A percentile compares a stretch with the other conserved stretches of the same genome.
Conservation (phyloP, 2,888 invertebrate genomes). For the Choreutis nemorana region DNA sequence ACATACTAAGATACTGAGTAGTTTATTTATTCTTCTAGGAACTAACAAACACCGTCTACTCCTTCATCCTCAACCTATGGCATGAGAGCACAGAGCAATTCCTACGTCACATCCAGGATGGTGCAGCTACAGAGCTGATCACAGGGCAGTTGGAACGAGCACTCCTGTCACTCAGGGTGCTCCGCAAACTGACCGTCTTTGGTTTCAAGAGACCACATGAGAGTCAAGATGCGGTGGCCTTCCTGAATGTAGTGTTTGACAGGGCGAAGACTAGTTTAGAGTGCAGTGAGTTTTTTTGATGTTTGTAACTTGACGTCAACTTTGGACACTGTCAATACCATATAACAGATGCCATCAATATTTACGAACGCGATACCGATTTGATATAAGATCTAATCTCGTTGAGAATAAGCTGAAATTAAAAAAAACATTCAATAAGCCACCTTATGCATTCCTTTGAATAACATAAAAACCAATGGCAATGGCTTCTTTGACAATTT, state of each 20-base stretch:
- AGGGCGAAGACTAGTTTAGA: conserved; percentile 80
- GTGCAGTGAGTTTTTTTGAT: conserved; percentile 72
- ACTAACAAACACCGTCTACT: conserved; percentile 76
- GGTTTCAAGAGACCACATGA: conserved; percentile 83
- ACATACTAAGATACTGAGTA: too few relatives aligned
- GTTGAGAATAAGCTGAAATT: too few relatives aligned
- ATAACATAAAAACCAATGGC: too few relatives aligned
- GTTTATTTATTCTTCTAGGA: conserved; percentile 60
- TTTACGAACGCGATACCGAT: too few relatives aligned
- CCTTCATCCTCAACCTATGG: conserved; percentile 82
- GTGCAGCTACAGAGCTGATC: conserved; percentile 66
- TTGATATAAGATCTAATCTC: too few relatives aligned
- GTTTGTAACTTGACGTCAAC: conserved; percentile 3
- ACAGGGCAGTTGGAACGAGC: conserved; percentile 80
- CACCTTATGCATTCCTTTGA: too few relatives aligned
- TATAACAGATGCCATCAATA: too few relatives aligned
- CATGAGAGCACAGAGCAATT: conserved; percentile 76
- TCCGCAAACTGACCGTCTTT: conserved; percentile 83
- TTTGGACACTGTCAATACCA: conserved; percentile 2
- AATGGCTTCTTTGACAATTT: too few relatives aligned
- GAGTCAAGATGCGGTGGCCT: conserved; percentile 77
- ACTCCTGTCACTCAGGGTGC: conserved; percentile 78
- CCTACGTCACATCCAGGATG: conserved; percentile 70
- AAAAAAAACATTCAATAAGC: too few relatives aligned
- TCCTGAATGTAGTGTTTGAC: conserved; percentile 81